Base-by-base conservation (phyloP, 2,797 vertebrate species). In the Carduelis carduelis region DNA sequence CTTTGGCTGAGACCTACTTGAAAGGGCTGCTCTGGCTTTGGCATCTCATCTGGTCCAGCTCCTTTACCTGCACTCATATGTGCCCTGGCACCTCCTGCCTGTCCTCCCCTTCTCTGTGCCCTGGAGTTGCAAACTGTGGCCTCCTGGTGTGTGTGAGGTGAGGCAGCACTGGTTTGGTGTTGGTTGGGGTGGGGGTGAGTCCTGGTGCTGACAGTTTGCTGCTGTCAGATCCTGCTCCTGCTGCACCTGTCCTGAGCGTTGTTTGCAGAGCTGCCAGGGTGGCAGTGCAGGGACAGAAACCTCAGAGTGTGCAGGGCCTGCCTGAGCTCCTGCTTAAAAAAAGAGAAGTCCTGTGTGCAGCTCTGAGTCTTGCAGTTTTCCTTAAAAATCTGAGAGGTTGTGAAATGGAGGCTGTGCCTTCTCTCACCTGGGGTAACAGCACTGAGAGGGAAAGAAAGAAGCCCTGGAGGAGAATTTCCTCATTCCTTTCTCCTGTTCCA, bases 401-500 rank as follows among this genome's bases (percentile, higher is more conserved):
- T 71, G 47, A 64, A 91, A 56, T 35, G 64, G 52, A 70, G 41
- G 20, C 64, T 65, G 50, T 84, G 81, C 26, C 34, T 90, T 13
- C n/a, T 72, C 35, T 69, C 81, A 23, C 39, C 46, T 32, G 65
- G 3, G 50, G 13, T 47, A 5, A 34, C 59, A 44, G 66, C n/a
- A 7, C 32, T 2, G 2, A n/a, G 64, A 53, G 55, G 34, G 49
- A 34, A 50, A 80, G 74, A 75, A 90, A 59, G 4, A 32, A 74
- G 72, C 46, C 50, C n/a, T 55, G 66, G 43, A 55, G 81, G 77
- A 46, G 34, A 89, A 60, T 71, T 92, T 96, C 90, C 90, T 95
- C 93, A 49, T 93, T 92, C 71, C 52, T 69, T 26, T 64, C 24
- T 83, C n/a, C 75, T 24, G 39, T 93, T 86, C 83, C 87, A 56